Percentiles rank a stretch among this genome's conserved stretches.
Conservation (phyloP, 2,888 invertebrate species). For the Priocnemis perturbator region DNA sequence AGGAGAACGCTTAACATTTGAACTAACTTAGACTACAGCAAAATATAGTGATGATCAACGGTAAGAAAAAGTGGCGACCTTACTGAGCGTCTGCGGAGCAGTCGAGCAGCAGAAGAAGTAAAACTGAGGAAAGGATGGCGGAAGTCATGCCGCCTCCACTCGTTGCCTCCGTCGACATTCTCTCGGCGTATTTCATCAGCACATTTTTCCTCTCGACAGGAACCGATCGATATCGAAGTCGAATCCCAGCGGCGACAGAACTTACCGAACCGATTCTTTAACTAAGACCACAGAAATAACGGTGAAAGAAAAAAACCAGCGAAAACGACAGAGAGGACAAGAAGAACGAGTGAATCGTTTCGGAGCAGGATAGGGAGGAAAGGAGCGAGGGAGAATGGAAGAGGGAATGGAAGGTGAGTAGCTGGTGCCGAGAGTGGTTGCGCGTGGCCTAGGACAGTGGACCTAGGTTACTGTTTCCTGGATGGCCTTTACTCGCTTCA, state of each 20-base stretch:
- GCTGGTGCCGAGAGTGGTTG: too few species aligned
- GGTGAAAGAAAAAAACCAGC: too few species aligned
- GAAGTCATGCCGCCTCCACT: conserved; percentile 54
- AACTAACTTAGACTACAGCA: too few species aligned
- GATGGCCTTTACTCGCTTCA: too few species aligned
- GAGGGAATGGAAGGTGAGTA: too few species aligned
- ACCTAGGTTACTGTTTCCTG: background rate
- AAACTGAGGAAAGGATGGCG: conserved; percentile 55
- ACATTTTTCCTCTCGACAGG: conserved; percentile 47
- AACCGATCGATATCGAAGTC: background rate
- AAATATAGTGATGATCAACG: too few species aligned
- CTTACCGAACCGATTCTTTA: too few species aligned
- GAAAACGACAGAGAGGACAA: background rate
- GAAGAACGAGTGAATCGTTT: background rate
- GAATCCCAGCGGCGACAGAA: background rate
- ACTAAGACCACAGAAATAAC: background rate
- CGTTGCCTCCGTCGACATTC: conserved; percentile 50
- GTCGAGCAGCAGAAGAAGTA: conserved; percentile 61
- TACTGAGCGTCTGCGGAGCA: conserved; percentile 68
- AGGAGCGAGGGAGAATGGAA: too few species aligned
- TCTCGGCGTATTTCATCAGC: conserved; percentile 44
- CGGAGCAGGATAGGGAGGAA: background rate
- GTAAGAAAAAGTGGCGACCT: conserved; percentile 43
- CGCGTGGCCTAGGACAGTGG: background rate
- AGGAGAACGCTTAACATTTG: too few species aligned